Conservation (phyloP, 2,113 vertebrate genomes). For the Nothoprocta perdicaria region DNA sequence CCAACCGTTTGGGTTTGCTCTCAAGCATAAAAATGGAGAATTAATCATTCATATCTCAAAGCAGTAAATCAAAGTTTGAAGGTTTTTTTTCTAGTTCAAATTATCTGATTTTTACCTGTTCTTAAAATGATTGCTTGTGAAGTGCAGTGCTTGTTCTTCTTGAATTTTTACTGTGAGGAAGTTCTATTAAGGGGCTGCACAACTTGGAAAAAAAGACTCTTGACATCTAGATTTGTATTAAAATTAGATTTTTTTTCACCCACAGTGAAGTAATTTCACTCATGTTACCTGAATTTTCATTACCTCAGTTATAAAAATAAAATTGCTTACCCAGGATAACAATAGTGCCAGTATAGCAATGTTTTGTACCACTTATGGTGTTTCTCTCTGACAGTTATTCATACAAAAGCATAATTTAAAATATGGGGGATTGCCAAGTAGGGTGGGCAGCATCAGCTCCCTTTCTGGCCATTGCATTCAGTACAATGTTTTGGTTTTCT, state of each 20-base stretch:
- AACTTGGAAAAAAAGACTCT: slow-evolving; percentile 47
- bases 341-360: not conserved
- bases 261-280: not conserved
- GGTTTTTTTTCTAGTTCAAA: slow-evolving; percentile 31
- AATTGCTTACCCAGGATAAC: not conserved
- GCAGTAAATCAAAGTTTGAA: not conserved
- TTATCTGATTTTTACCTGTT: slow-evolving; percentile 4
- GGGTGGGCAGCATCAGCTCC: not conserved
- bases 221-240: not conserved
- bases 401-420: not conserved
- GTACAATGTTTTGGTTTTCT: slow-evolving; percentile 34
- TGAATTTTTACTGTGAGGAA: slow-evolving; percentile 40
- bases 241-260: slow-evolving; percentile 5
- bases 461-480: slow-evolving; percentile 22
- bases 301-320: not conserved
- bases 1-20: slow-evolving; percentile 18
- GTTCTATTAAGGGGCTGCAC: slow-evolving; percentile 48
- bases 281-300: slow-evolving; percentile 11
- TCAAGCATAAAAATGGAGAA: slow-evolving; percentile 25
- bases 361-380: slow-evolving; percentile 44
- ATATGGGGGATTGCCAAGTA: not conserved
- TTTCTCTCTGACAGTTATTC: not conserved
- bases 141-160: slow-evolving; percentile 1
- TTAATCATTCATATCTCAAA: slow-evolving; percentile 32
- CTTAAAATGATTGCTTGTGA: slow-evolving; percentile 24